Percentiles rank a stretch among this genome's conserved stretches.
These are phyloP conservation scores for Mesorhabditis belari DNA, from an alignment of 2,888 invertebrate species.

Conservation along the genomic window DNA sequence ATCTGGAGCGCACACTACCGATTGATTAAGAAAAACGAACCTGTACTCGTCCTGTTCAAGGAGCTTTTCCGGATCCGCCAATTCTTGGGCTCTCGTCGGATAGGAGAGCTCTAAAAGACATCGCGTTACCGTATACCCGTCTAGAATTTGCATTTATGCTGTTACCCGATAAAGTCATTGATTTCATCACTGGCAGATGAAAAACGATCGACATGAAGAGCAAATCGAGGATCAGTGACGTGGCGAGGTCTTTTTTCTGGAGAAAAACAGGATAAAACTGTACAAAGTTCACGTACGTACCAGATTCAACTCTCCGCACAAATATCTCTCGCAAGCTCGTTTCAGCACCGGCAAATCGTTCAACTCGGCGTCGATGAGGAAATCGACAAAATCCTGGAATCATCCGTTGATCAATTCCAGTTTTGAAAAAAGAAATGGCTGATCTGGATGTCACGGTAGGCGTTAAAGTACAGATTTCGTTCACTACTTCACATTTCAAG, in stretches of 20 bases:
- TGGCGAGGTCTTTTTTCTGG: slow-evolving; percentile 47
- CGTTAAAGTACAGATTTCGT: too few species aligned
- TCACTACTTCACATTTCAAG: too few species aligned
- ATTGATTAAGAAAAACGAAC: slow-evolving; percentile 16
- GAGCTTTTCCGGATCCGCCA: slow-evolving; percentile 34
- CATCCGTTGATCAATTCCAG: slow-evolving; percentile 27
- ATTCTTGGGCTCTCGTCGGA: slow-evolving; percentile 29
- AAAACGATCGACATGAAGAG: slow-evolving; percentile 51
- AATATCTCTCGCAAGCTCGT: slow-evolving; percentile 47
- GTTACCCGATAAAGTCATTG: slow-evolving; percentile 49
- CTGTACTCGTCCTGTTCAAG: slow-evolving; percentile 44
- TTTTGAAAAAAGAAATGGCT: too few species aligned
- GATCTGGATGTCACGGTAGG: too few species aligned
- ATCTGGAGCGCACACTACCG: neutral
- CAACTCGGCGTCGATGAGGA: slow-evolving; percentile 49
- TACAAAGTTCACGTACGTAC: slow-evolving; percentile 14
- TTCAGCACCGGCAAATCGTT: slow-evolving; percentile 51
- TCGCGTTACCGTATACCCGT: slow-evolving; percentile 32
- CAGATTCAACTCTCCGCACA: slow-evolving; percentile 50
- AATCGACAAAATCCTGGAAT: slow-evolving; percentile 30
- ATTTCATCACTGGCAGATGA: slow-evolving; percentile 51
- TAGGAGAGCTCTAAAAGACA: neutral
- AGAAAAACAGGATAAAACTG: neutral
- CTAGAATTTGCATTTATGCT: neutral
- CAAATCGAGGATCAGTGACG: slow-evolving; percentile 45